Conservation (phyloP, 1,140 invertebrate species). For the Platyura marginata region DNA sequence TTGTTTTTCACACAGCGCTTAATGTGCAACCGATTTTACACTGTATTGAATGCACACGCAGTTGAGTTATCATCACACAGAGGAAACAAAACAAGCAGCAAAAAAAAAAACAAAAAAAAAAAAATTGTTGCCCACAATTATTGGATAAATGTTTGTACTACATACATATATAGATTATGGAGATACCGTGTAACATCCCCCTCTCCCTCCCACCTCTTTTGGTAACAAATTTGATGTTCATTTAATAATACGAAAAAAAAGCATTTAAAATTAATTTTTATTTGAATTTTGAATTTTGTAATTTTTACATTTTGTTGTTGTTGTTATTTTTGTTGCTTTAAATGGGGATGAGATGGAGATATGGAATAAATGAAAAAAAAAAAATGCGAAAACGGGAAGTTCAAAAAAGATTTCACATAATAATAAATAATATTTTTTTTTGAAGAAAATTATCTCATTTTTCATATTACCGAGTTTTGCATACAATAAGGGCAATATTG, state of each 20-base stretch:
- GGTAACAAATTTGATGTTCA: neutral
- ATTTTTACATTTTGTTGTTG: neutral
- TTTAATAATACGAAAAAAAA: neutral
- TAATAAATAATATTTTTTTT: neutral
- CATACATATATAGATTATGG: neutral
- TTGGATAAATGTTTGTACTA: too few species aligned
- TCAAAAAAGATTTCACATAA: neutral
- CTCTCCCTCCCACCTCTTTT: neutral
- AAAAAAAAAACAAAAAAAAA: neutral
- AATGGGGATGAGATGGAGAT: neutral
- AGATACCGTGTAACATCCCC: neutral
- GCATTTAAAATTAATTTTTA: neutral
- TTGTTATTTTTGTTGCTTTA: neutral
- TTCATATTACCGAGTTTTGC: neutral
- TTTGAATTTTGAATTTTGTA: neutral
- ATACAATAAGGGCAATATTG: neutral
- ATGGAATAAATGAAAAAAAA: too few species aligned
- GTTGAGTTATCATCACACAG: neutral
- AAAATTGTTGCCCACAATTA: neutral
- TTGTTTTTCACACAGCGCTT: neutral
- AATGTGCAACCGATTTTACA: conserved; percentile 1
- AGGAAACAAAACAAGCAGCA: neutral
- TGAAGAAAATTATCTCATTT: neutral
- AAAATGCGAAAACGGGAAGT: too few species aligned
- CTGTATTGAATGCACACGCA: neutral